phyloP scores from a whole-genome alignment of 1,140 invertebrate species.

The Drosophila bipectinata region DNA sequence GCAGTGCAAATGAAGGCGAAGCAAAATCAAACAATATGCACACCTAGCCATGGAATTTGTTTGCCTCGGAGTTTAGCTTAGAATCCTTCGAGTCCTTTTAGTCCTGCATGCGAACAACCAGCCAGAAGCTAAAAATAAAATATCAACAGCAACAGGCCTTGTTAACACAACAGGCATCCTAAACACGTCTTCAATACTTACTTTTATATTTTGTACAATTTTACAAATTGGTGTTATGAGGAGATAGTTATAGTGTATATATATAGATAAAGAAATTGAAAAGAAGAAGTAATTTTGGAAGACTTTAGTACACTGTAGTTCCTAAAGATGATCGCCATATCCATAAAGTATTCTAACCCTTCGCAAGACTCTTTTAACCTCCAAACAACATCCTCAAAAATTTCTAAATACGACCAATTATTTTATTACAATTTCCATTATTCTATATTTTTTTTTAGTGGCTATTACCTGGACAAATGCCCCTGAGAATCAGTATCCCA shows the following conservation, averaged over 20 bases:
- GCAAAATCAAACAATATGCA: conserved; percentile 46
- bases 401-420: too few species aligned
- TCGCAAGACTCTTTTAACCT: too few species aligned
- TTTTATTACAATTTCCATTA: background rate
- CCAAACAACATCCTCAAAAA: too few species aligned
- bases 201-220: too few species aligned
- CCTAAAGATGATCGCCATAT: too few species aligned
- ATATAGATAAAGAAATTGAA: too few species aligned
- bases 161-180: background rate
- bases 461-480: conserved; percentile 93
- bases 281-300: too few species aligned
- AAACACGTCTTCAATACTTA: background rate
- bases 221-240: too few species aligned
- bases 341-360: too few species aligned
- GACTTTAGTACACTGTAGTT: too few species aligned
- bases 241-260: too few species aligned
- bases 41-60: conserved; percentile 39
- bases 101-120: background rate
- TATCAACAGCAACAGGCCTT: background rate
- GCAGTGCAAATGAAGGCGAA: conserved; percentile 45
- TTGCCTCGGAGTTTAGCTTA: background rate
- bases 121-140: background rate
- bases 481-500: conserved; percentile 92
- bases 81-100: background rate
- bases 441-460: conserved; percentile 85